Base-by-base conservation (phyloP, 2,888 invertebrate species). In the Torymus texanus region DNA sequence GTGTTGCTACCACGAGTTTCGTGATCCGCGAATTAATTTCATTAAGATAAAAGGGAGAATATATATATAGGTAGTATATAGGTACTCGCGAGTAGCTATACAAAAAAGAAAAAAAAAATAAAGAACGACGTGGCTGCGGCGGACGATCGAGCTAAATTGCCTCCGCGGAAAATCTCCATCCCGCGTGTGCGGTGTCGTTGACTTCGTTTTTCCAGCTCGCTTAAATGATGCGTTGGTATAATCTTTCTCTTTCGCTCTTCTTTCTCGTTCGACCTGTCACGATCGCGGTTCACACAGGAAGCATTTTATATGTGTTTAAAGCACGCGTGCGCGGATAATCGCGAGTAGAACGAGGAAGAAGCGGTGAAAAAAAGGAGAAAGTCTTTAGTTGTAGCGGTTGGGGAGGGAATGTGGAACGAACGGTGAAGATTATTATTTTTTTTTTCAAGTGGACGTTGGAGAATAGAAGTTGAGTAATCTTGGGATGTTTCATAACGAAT, bases 271-370 rank as follows among this genome's bases (percentile, higher is more conserved):
- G 74, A 74, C 68, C 74, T 78, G 78, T 78, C 78, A 78, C 78
- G 78, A 74, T 74, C 68, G 24, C 62, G 63, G 76, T 73, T 51
- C 67, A 56, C 68, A 72, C 74, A 78, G 78, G 78, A 78, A 74
- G 53, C 74, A 70, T 74, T 78, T 73, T 50, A 56, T 41, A 41
- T 41, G 41, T 41, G 29, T 29, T 5, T 41, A 41, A 1, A 41
- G 10, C 41, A 8, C 41, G 41, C 8, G 41, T 59, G 62, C 51
- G 11, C 24, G 51, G 24, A 67, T 67, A 66, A 75, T 59, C 67
- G 67, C 21, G 13, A 3, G 12, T 61, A 12, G 24, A 21, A 61
- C 50, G 16, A 29, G 41, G 68, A 50, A 59, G 50, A 59, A 41
- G 50, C 11, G 18, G 53, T 70, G 58, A 76, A 63, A 70, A 62